Evolutionary conservation across 2,888 invertebrate genomes (phyloP).

Genomic region (Anagyrus pseudococci): DNA sequence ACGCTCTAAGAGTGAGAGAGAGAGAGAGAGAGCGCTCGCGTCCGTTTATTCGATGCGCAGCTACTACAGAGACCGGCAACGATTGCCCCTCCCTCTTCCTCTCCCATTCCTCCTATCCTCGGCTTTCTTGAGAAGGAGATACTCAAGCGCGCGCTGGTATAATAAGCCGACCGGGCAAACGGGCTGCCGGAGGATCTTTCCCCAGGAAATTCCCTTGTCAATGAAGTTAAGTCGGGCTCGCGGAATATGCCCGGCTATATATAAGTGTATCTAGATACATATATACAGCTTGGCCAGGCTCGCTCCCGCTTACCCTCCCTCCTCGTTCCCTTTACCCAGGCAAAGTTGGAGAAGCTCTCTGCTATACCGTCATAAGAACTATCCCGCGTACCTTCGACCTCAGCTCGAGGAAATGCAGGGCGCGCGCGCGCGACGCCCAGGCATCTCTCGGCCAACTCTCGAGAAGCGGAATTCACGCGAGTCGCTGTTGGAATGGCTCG

Average conservation of each 20-base stretch:
- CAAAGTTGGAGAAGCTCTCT: not conserved
- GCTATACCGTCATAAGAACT: constrained; percentile 13
- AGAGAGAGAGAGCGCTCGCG: not conserved
- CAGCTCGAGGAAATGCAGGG: no score
- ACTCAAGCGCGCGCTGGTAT: constrained; percentile 7
- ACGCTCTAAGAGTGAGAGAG: not conserved
- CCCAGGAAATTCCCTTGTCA: constrained; percentile 30
- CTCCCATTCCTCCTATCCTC: no score
- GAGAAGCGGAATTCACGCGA: no score
- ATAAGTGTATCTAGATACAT: not conserved
- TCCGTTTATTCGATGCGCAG: not conserved
- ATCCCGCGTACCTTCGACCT: not conserved
- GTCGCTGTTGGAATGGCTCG: no score
- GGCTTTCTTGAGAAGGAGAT: not conserved
- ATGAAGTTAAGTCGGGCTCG: constrained; percentile 27
- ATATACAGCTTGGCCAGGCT: not conserved
- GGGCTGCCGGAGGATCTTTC: constrained; percentile 12
- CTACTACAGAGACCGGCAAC: no score
- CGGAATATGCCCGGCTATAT: not conserved
- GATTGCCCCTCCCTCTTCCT: no score
- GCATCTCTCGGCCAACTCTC: no score
- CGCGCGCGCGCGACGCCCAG: no score
- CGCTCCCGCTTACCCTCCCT: not conserved
- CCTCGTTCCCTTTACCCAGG: not conserved
- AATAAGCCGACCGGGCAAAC: constrained; percentile 5